These are phyloP conservation scores for Drosophila ironensis DNA, from an alignment of 1,140 invertebrate genomes.

Conservation along the genomic window DNA sequence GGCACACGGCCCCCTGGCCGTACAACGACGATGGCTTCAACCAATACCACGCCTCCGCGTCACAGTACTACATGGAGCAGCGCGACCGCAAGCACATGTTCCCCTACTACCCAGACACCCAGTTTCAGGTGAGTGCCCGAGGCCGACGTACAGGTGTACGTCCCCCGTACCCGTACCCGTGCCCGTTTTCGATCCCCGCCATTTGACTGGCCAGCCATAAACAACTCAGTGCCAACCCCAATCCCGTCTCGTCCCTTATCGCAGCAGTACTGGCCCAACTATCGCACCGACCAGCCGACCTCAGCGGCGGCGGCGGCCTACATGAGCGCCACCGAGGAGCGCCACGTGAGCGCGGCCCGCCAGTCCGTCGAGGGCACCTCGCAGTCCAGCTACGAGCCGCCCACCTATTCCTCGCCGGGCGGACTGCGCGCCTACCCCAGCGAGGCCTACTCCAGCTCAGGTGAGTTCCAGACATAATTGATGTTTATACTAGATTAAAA, in stretches of 20 bases:
- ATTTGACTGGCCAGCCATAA: slow-evolving; percentile 23
- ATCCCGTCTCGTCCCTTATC: not conserved
- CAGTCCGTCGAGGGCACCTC: slow-evolving; percentile 81
- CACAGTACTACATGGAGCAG: slow-evolving; percentile 78
- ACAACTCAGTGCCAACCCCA: slow-evolving; percentile 48
- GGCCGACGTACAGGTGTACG: too few species aligned
- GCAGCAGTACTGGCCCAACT: slow-evolving; percentile 77
- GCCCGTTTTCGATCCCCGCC: not conserved
- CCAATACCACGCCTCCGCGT: slow-evolving; percentile 69
- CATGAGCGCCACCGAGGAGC: slow-evolving; percentile 77
- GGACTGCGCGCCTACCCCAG: slow-evolving; percentile 74
- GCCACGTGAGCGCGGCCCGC: slow-evolving; percentile 73
- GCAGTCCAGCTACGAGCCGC: slow-evolving; percentile 81
- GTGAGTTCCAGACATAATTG: slow-evolving; percentile 40
- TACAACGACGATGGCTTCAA: slow-evolving; percentile 79
- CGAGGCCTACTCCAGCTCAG: slow-evolving; percentile 80
- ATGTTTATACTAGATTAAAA: slow-evolving; percentile 6
- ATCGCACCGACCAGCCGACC: slow-evolving; percentile 71
- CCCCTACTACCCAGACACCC: slow-evolving; percentile 78
- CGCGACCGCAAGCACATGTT: slow-evolving; percentile 80
- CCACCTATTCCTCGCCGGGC: slow-evolving; percentile 78
- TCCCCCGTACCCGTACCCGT: not conserved
- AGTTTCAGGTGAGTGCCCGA: slow-evolving; percentile 75
- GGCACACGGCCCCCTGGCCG: slow-evolving; percentile 80
- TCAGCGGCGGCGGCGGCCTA: slow-evolving; percentile 73